Conservation (phyloP, 37 sponge, comb jelly and placozoan genomes). For the Spongilla lacustris region DNA sequence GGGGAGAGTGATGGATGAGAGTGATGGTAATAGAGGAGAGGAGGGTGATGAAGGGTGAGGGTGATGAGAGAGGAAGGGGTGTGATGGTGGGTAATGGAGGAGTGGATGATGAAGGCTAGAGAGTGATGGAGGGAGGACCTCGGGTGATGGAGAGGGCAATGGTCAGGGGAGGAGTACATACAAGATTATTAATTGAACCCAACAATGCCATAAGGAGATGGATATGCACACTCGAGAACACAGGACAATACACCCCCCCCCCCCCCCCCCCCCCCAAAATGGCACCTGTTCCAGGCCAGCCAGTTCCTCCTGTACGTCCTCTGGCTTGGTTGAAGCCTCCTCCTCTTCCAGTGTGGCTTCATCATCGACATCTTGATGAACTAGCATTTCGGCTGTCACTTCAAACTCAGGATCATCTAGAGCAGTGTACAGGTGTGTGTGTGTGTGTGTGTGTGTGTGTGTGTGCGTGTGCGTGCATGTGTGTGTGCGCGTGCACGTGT, state of each 20-base stretch:
- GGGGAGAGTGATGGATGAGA: neutral
- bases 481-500: no score
- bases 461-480: neutral
- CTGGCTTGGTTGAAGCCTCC: conserved; percentile 39
- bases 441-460: conserved; percentile 1
- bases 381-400: conserved; percentile 83
- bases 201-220: neutral
- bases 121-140: neutral
- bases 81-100: neutral
- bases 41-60: neutral
- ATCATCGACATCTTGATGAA: conserved; percentile 78
- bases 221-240: no score
- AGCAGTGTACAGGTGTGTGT: neutral
- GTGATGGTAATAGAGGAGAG: neutral
- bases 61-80: neutral
- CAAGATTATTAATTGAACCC: neutral
- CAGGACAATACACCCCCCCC: no score
- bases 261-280: no score
- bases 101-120: neutral
- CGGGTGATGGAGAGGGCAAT: neutral
- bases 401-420: conserved; percentile 75
- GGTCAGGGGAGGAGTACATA: neutral
- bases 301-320: conserved; percentile 55
- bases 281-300: conserved; percentile 71
- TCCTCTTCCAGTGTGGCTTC: conserved; percentile 73